phyloP scores from a whole-genome alignment of 1,140 invertebrate species.

The Caenorhabditis remanei region DNA sequence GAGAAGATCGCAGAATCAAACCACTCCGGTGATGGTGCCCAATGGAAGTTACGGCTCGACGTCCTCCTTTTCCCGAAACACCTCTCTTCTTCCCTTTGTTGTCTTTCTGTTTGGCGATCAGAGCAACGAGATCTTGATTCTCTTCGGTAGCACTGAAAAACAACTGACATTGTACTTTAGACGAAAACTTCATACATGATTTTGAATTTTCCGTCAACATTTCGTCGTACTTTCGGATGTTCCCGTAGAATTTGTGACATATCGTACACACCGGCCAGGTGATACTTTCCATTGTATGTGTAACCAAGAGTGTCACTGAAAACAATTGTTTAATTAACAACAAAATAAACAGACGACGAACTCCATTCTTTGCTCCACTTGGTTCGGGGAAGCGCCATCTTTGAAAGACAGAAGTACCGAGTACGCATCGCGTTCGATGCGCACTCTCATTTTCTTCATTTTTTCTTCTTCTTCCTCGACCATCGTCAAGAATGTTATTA shows the following conservation, averaged over 20 bases:
- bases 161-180: too few relatives aligned
- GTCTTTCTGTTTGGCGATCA: constrained; percentile 8
- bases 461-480: not conserved
- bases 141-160: constrained; percentile 10
- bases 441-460: constrained; percentile 7
- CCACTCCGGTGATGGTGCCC: not conserved
- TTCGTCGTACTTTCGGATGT: not conserved
- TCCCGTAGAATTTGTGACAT: constrained; percentile 28
- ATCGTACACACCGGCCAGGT: constrained; percentile 1
- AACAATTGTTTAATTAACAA: not conserved
- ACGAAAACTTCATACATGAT: not conserved
- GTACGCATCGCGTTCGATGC: constrained; percentile 24
- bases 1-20: not conserved
- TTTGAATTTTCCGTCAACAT: not conserved
- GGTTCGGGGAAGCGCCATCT: not conserved
- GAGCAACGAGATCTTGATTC: constrained; percentile 2
- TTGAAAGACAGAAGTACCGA: constrained; percentile 27
- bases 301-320: constrained; percentile 23
- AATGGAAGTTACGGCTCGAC: not conserved
- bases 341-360: not conserved
- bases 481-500: not conserved
- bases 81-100: not conserved
- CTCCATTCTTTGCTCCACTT: constrained; percentile 41
- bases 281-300: constrained; percentile 7
- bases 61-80: not conserved